Base-by-base conservation (phyloP, 2,797 vertebrate species). In the Sitta carolinensis region DNA sequence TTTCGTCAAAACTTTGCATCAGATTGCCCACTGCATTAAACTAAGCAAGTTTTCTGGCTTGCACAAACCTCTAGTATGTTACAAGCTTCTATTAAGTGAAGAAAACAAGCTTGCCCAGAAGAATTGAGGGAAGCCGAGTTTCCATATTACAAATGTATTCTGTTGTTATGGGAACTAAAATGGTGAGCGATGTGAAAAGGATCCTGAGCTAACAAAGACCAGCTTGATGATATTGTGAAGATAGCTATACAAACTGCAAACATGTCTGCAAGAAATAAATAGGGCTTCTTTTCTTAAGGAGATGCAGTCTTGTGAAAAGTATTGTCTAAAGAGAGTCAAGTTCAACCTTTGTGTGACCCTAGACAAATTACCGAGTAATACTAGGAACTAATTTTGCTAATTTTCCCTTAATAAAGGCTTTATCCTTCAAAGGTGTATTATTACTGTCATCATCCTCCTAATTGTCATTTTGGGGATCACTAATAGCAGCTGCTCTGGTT, bases 141-240 rank as follows among this genome's bases (percentile, higher is more conserved):
- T 96, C 92, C 70, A 16, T 73, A 59, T 73, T 72, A 66, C 40
- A 96, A 82, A 90, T 88, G 50, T 26, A 47, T 91, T 88, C 67
- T 90, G 96, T 95, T 96, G 96, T 96, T 97, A 97, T 95, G 95
- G 96, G 96, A 97, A 96, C 74, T 93, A 82, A 87, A 79, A 54
- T 87, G 85, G 77, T 73, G 89, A 95, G 62, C 1, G 1, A 81
- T 48, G 58, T 84, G 84, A 74, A 83, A 93, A 89, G 68, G 68
- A 78, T 91, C 58, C 80, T 75, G 34, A 30, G 76, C 84, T 84
- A 45, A 51, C 72, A 87, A 97, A 88, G 90, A 72, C 74, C 1
- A 0, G 70, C 81, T 74, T 74, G 82, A 45, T 87, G 82, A 19
- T 87, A 20, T 62, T 93, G 74, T 58, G 82, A 40, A 55, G 90